Base-by-base conservation (phyloP, 2,888 invertebrate genomes). In the Cerastis rubricosa region DNA sequence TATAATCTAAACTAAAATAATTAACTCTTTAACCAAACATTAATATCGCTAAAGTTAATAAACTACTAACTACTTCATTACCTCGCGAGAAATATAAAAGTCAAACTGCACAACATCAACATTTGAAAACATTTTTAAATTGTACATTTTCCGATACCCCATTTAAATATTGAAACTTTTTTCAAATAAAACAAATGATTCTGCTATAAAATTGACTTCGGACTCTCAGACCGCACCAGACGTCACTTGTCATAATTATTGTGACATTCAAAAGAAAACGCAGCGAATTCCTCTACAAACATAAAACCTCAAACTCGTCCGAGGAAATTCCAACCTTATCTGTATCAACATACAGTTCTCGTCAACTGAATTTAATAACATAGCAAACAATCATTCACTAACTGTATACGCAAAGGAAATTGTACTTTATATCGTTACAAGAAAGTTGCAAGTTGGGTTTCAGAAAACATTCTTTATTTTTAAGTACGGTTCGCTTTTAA, bases 241-340 rank as follows among this genome's bases (percentile, higher is more conserved):
- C 81, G 83, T 86, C 85, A 84, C 88, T 87, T 88, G 88, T 88
- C 88, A 88, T 87, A 88, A 89, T 89, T 89, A 89, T 89, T 88
- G 83, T 88, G 85, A 88, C 88, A 82, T 82, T 84, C 82, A 85
- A 87, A 88, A 87, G 89, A 86, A 89, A 88, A 88, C 83, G 83
- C 78, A 84, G 83, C 80, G 57, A 78, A 87, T 88, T 75, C 29
- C 75, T 76, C 29, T 73, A 72, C 86, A 71, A 78, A 64, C 6
- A 0, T 70, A 47, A n/a, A n/a, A 59, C 19, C 0, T 19, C 0
- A 22, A 22, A 67, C 0, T 2, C 3, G 14, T 2, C 1, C 35
- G 67, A 69, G 22, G n/a, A 14, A 86, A 75, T 74, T 43, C 3
- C 68, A 73, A 81, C 81, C 77, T 67, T 86, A 61, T 57, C 4